These are phyloP conservation scores for Eueremaeus valkanovi DNA, from an alignment of 2,888 invertebrate species.

Conservation along the genomic window DNA sequence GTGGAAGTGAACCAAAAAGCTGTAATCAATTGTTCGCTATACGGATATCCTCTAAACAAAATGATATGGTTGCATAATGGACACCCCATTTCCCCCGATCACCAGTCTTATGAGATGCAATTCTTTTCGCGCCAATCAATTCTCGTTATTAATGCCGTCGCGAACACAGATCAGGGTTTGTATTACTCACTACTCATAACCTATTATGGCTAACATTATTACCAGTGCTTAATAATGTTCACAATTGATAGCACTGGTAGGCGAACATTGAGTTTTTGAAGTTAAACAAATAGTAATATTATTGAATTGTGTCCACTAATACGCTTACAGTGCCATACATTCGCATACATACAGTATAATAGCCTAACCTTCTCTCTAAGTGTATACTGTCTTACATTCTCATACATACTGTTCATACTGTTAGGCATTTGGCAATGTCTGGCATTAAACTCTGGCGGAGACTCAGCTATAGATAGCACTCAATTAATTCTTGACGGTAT, in stretches of 20 bases:
- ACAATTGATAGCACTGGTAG: too few relatives aligned
- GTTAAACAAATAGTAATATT: too few relatives aligned
- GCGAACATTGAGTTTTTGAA: too few relatives aligned
- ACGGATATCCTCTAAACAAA: constrained; percentile 63
- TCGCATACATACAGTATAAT: too few relatives aligned
- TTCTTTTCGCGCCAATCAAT: constrained; percentile 35
- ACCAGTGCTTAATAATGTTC: too few relatives aligned
- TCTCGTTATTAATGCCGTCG: constrained; percentile 49
- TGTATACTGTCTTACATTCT: too few relatives aligned
- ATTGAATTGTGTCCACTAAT: too few relatives aligned
- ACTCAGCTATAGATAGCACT: constrained; percentile 50
- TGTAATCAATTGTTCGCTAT: constrained; percentile 51
- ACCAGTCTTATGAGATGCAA: not conserved
- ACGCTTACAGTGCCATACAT: too few relatives aligned
- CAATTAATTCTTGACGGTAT: constrained; percentile 52
- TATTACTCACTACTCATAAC: not conserved
- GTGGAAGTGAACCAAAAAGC: constrained; percentile 51
- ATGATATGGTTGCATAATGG: constrained; percentile 59
- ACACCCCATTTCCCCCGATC: constrained; percentile 54
- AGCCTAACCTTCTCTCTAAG: too few relatives aligned
- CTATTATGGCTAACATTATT: not conserved
- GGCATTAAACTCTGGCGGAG: constrained; percentile 48
- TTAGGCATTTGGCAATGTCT: constrained; percentile 51
- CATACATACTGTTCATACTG: too few relatives aligned
- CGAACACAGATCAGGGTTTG: constrained; percentile 50